Percentiles rank a stretch among this genome's conserved stretches.
Conservation (phyloP, 1,140 invertebrate species). For the Contarinia nasturtii region DNA sequence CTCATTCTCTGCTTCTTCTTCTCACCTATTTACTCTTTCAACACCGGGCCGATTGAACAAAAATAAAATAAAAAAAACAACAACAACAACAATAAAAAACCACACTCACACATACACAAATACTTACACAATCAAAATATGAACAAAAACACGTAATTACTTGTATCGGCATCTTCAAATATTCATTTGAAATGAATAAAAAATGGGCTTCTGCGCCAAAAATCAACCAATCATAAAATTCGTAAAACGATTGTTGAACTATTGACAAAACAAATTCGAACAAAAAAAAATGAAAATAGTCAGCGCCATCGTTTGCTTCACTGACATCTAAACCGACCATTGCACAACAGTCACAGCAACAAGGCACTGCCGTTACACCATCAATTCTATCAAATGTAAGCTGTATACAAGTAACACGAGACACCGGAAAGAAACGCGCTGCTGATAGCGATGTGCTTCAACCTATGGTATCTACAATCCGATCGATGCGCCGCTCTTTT, state of each 20-base stretch:
- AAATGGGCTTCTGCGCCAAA: background rate
- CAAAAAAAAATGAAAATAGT: background rate
- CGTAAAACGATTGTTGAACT: no score
- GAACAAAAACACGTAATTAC: no score
- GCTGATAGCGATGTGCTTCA: constrained; percentile 57
- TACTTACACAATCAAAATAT: no score
- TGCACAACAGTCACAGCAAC: no score
- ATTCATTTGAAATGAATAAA: no score
- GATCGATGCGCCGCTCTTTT: constrained; percentile 1
- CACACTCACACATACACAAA: background rate
- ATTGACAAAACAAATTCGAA: no score
- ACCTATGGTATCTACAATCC: constrained; percentile 42
- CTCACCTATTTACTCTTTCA: no score
- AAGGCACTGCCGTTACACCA: constrained; percentile 18
- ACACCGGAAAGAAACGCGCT: constrained; percentile 62
- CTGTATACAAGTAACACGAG: constrained; percentile 13
- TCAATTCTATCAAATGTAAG: constrained; percentile 14
- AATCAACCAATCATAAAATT: background rate
- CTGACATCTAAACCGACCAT: no score
- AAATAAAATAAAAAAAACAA: background rate
- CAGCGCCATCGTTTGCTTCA: constrained; percentile 13
- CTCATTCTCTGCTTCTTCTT: background rate
- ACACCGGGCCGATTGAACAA: background rate
- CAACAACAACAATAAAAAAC: background rate
- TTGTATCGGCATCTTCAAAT: no score